Evolutionary conservation across 2,888 invertebrate genomes (phyloP), one percentile per base, ranked within the genome.

Genomic region (Bellardia bayeri): DNA sequence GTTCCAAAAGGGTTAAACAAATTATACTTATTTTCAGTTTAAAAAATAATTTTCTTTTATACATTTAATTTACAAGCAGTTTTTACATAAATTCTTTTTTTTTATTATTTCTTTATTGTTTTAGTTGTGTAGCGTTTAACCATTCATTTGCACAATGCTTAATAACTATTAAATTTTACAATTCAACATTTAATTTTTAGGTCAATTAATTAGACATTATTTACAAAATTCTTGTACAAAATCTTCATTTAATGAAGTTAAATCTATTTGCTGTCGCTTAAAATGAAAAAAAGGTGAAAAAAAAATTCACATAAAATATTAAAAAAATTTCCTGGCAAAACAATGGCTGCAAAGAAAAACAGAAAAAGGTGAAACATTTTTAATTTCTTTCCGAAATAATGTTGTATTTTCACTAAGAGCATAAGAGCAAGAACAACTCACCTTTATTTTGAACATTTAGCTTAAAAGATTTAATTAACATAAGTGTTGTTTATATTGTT

Each of bases 381-480:
- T 72, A 42, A 16, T 45, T 69, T 68, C 63, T 23, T 40, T 66
- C 3, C 37, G 51, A 63, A 63, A 37, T 9, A n/a, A 23, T 33
- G 30, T 49, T 75, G 40, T 54, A n/a, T 54, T 71, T 61, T 42
- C 13, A 58, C 56, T 37, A 33, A 16, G 51, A 33, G 68, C 61
- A 61, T 14, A 14, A 75, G n/a, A 49, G 33, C 54, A 66, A 40
- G 51, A 64, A 51, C 8, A 69, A 64, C 82, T 78, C 42, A 86
- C 85, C 85, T 85, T 82, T 11, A 45, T 69, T 64, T 71, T 69
- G 69, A 51, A 82, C 51, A 82, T 85, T 87, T 64, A 80, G 69
- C 75, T 87, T 87, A 87, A 85, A 79, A 69, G 82, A 87, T 80
- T 87, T 87, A 85, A 87, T 87, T 87, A 85, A 82, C 85, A 79